These are phyloP conservation scores for Aleadryas rufinucha DNA, from an alignment of 2,113 vertebrate genomes.

Conservation along the genomic window DNA sequence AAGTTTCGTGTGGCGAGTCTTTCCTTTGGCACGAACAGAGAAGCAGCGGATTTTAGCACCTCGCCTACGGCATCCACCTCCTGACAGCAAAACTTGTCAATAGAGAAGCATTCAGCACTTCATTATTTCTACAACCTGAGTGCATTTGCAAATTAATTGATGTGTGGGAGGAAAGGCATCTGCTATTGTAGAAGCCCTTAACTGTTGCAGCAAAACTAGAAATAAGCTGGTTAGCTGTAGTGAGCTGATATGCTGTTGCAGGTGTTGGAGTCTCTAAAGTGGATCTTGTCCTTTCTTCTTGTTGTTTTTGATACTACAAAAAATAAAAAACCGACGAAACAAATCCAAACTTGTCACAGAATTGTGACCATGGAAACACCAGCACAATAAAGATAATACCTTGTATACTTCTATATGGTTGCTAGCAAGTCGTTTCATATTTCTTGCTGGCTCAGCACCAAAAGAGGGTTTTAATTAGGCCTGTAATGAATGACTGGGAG, in stretches of 20 bases:
- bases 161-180: conserved; percentile 78
- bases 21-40: background rate
- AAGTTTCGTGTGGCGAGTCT: background rate
- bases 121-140: conserved; percentile 79
- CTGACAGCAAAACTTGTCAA: conserved; percentile 54
- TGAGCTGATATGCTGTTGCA: conserved; percentile 36
- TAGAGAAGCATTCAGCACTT: conserved; percentile 61
- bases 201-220: conserved; percentile 51
- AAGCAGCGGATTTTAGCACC: conserved; percentile 24
- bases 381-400: background rate
- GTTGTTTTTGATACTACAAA: background rate
- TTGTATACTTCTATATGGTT: background rate
- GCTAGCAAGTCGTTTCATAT: background rate
- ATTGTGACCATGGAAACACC: background rate
- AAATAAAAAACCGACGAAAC: background rate
- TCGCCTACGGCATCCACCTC: conserved; percentile 65
- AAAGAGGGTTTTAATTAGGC: conserved; percentile 49
- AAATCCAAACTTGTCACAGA: background rate
- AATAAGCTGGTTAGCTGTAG: conserved; percentile 56
- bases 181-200: conserved; percentile 74
- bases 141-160: conserved; percentile 80
- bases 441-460: conserved; percentile 55
- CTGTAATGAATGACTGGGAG: conserved; percentile 47
- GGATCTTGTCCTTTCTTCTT: background rate
- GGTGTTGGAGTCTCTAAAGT: background rate